Percentiles rank a stretch among this genome's conserved stretches.
Evolutionary conservation across 2,113 vertebrate species (phyloP).

Genomic region (Epinephelus lanceolatus): DNA sequence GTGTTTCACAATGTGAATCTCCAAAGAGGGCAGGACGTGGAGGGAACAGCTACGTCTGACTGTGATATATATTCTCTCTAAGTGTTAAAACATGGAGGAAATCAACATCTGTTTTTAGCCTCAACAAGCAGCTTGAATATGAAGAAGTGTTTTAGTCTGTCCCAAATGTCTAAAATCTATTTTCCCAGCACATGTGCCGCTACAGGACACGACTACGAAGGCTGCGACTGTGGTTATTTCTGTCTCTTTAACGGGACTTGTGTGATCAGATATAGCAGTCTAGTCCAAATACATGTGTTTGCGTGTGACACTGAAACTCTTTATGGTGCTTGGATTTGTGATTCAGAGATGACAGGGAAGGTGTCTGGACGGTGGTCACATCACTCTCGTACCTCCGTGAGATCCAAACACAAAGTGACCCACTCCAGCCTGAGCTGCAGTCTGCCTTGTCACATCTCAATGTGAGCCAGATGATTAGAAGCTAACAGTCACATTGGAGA

Average conservation of each 20-base stretch:
- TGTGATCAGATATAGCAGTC: background rate
- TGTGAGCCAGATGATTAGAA: conserved; percentile 4
- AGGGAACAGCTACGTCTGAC: background rate
- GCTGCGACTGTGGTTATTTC: background rate
- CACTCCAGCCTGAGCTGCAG: background rate
- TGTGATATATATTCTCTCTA: conserved; percentile 5
- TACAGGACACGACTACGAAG: background rate
- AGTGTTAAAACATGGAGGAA: conserved; percentile 15
- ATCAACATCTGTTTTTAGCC: background rate
- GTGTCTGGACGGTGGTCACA: background rate
- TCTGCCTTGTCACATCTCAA: background rate
- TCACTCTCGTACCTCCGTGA: conserved; percentile 7
- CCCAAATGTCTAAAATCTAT: conserved; percentile 11
- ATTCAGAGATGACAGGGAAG: background rate
- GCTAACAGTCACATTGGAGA: conserved; percentile 17
- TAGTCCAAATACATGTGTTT: background rate
- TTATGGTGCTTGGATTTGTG: background rate
- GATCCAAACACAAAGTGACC: background rate
- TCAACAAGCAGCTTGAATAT: background rate
- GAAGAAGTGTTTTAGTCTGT: background rate
- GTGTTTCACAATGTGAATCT: conserved; percentile 31
- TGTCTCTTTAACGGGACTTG: conserved; percentile 19
- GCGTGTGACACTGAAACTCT: no score
- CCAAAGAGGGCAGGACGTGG: background rate
- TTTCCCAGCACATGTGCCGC: background rate